These are phyloP conservation scores for Pygmarrhopalites habei DNA, from an alignment of 1,140 invertebrate species.

Conservation along the genomic window DNA sequence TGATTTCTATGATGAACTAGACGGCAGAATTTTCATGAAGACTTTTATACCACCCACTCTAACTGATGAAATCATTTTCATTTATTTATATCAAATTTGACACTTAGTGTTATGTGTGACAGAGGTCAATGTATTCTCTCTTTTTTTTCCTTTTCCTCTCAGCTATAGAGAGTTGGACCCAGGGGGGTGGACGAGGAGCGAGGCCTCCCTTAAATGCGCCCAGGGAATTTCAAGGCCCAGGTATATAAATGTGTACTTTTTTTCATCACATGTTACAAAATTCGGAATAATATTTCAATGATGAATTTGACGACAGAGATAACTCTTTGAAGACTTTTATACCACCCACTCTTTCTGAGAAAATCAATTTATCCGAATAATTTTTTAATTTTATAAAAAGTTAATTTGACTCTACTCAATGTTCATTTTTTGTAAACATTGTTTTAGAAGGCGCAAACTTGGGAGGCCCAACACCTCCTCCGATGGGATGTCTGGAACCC, in stretches of 20 bases:
- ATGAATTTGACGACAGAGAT: conserved; percentile 11
- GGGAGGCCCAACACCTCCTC: conserved; percentile 38
- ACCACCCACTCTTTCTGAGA: conserved; percentile 9
- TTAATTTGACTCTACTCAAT: not conserved
- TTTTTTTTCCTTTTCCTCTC: not conserved
- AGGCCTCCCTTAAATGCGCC: conserved; percentile 12
- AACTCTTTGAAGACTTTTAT: conserved; percentile 17
- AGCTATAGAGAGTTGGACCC: conserved; percentile 40
- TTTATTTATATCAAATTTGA: no score
- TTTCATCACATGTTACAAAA: not conserved
- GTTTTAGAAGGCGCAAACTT: conserved; percentile 29
- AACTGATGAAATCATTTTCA: conserved; percentile 6
- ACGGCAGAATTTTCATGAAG: conserved; percentile 10
- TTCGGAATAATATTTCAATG: not conserved
- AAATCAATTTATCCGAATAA: no score
- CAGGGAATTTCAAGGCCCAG: conserved; percentile 16
- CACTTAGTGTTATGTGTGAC: no score
- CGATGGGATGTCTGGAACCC: conserved; percentile 39
- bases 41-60: conserved; percentile 15
- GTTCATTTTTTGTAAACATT: not conserved
- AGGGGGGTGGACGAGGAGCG: conserved; percentile 35
- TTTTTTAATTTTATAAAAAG: not conserved
- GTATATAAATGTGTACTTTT: not conserved
- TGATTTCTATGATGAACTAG: conserved; percentile 9
- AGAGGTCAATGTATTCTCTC: no score